Base-by-base conservation (phyloP, 2,797 vertebrate genomes). In the Lagocephalus sceleratus region DNA sequence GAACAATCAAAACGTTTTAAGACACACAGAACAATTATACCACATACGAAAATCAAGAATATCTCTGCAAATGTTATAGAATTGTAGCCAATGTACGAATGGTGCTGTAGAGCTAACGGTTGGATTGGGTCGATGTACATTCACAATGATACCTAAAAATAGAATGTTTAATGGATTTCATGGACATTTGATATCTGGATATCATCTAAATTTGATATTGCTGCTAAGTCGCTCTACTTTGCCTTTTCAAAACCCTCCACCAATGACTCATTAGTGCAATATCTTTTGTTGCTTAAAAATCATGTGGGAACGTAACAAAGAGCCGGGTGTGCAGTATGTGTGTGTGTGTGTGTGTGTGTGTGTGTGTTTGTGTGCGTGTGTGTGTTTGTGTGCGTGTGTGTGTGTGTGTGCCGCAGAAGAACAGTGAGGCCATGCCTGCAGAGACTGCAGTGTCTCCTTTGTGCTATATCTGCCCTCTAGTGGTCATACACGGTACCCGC, bases 361-460 rank as follows among this genome's bases (percentile, higher is more conserved):
- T n/a, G n/a, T n/a, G n/a, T n/a, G n/a, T n/a, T n/a, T n/a, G n/a
- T n/a, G n/a, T n/a, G n/a, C n/a, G n/a, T n/a, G n/a, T n/a, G n/a
- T n/a, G n/a, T n/a, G n/a, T n/a, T n/a, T n/a, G n/a, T n/a, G n/a
- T n/a, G n/a, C n/a, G n/a, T n/a, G n/a, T n/a, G n/a, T n/a, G n/a
- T n/a, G n/a, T n/a, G n/a, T n/a, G 51, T 42, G 35, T 60, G 25
- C 32, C 12, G 57, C 55, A 74, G 54, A 47, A 53, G 59, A 69
- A 60, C 53, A 50, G 5, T 58, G 59, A 77, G 69, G 65, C 84
- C 75, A 81, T 78, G 77, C 83, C 75, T 57, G 75, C 74, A 63
- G 41, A 77, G 53, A 51, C 66, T 47, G 54, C 65, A 35, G 60
- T 48, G 46, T 63, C 62, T 57, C n/a, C 54, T 50, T 6, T 54